Conservation (phyloP, 2,797 vertebrate genomes). For the Babyrousa celebensis region DNA sequence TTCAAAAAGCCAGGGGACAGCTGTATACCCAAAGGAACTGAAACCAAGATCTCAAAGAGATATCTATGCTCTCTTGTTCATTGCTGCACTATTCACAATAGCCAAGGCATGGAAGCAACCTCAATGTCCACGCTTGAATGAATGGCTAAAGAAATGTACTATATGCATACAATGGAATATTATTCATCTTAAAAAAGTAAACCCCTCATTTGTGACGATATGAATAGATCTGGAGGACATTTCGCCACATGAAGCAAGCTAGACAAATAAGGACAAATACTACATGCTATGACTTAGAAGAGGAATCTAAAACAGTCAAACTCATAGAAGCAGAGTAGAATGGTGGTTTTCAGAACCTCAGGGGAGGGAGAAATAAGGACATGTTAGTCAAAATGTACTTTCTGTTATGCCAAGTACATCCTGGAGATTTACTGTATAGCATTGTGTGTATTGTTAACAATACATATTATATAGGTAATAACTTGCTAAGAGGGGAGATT, state of each 20-base stretch:
- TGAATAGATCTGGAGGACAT: not conserved
- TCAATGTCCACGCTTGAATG: too few species aligned
- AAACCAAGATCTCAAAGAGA: not conserved
- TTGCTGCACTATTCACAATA: not conserved
- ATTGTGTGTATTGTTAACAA: not conserved
- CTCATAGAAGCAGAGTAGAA: not conserved
- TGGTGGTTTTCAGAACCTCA: not conserved
- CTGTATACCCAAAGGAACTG: not conserved
- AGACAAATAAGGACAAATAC: not conserved
- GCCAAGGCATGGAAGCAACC: not conserved
- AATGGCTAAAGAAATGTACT: not conserved
- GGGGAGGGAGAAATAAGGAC: not conserved
- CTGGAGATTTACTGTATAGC: not conserved
- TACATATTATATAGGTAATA: not conserved
- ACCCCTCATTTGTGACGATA: not conserved
- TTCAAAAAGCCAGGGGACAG: not conserved
- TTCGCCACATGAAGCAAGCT: not conserved
- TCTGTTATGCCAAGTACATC: not conserved
- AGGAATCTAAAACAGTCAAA: not conserved
- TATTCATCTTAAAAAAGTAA: not conserved
- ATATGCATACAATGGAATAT: not conserved
- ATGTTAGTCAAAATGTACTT: not conserved
- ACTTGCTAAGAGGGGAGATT: not conserved
- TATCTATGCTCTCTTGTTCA: not conserved
- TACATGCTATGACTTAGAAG: not conserved